These are phyloP conservation scores for Grapholita molesta DNA, from an alignment of 1,140 invertebrate species.

Conservation along the genomic window DNA sequence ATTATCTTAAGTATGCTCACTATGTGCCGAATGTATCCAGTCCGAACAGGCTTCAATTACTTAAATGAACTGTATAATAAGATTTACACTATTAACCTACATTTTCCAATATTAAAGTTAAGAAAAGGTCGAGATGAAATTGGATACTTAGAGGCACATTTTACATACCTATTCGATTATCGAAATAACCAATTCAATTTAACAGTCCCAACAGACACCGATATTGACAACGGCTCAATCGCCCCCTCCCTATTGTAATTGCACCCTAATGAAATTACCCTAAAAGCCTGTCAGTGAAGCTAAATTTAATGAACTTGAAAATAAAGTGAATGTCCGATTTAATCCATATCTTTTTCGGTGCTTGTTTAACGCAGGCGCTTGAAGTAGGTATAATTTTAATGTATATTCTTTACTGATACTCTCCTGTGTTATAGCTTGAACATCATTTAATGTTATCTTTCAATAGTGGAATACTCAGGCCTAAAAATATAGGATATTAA, in stretches of 20 bases:
- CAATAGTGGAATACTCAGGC: too few species aligned
- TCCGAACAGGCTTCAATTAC: background rate
- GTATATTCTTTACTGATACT: background rate
- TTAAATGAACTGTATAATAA: background rate
- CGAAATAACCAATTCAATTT: constrained; percentile 12
- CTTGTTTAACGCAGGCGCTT: constrained; percentile 22
- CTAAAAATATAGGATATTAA: too few species aligned
- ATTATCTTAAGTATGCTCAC: too few species aligned
- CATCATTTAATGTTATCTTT: too few species aligned
- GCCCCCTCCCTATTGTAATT: constrained; percentile 47
- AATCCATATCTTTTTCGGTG: constrained; percentile 42
- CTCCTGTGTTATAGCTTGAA: too few species aligned
- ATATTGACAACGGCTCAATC: constrained; percentile 18
- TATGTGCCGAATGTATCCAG: too few species aligned
- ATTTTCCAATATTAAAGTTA: background rate
- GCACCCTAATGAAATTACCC: constrained; percentile 66
- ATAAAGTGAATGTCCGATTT: constrained; percentile 65
- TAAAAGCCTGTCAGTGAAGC: constrained; percentile 71
- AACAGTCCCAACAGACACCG: constrained; percentile 4
- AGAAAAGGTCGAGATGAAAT: background rate
- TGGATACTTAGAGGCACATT: background rate
- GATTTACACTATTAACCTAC: background rate
- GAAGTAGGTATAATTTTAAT: background rate
- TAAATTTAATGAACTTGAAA: constrained; percentile 72
- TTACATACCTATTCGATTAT: background rate